These are phyloP conservation scores for Lacerta bilineata DNA, from an alignment of 2,797 vertebrate genomes.

Conservation along the genomic window DNA sequence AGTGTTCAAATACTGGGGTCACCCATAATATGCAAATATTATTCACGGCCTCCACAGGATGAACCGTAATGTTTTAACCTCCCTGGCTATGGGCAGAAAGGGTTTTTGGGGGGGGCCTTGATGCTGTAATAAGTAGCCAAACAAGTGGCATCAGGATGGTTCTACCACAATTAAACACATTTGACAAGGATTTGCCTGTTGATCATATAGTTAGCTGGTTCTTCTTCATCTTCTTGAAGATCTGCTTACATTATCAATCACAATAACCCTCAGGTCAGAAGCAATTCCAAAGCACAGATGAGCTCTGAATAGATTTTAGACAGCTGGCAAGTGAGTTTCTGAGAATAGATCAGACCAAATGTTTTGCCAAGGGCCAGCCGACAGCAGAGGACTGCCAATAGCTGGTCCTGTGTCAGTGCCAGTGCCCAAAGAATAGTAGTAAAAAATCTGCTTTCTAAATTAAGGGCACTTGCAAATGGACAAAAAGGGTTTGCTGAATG, in stretches of 20 bases:
- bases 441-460: conserved; percentile 68
- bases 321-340: conserved; percentile 31
- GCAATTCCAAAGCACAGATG: conserved; percentile 54
- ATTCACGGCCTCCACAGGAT: neutral
- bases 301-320: conserved; percentile 46
- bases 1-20: neutral
- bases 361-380: conserved; percentile 65
- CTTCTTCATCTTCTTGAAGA: conserved; percentile 22
- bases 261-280: conserved; percentile 44
- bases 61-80: neutral
- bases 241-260: conserved; percentile 41
- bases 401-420: conserved; percentile 57
- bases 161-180: neutral
- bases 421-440: conserved; percentile 33
- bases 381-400: conserved; percentile 59
- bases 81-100: neutral
- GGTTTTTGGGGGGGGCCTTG: neutral
- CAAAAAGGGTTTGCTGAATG: conserved; percentile 16
- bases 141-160: neutral
- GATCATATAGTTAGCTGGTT: neutral
- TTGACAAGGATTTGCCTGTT: neutral
- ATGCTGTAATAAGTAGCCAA: conserved; percentile 3
- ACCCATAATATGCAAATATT: neutral
- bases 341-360: conserved; percentile 59
- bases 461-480: conserved; percentile 56